These are phyloP conservation scores for Syngnathus rostellatus DNA, from an alignment of 2,797 vertebrate species.

Conservation along the genomic window DNA sequence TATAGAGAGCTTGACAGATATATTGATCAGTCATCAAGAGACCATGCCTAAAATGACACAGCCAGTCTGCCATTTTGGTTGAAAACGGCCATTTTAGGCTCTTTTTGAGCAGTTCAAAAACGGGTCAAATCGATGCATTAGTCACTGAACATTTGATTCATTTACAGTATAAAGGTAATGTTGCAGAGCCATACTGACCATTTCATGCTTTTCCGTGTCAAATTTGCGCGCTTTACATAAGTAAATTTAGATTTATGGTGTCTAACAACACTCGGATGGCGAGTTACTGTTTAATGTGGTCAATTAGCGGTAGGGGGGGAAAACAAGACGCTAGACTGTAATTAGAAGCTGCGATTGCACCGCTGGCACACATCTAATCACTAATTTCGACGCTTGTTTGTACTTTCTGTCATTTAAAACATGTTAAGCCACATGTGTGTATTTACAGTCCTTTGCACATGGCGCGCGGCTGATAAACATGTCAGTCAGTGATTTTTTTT, in stretches of 20 bases:
- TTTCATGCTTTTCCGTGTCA: constrained; percentile 26
- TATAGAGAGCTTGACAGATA: neutral
- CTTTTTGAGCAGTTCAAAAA: neutral
- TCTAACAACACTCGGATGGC: constrained; percentile 32
- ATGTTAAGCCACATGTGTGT: constrained; percentile 16
- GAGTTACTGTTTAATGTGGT: constrained; percentile 53
- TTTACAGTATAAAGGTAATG: constrained; percentile 46
- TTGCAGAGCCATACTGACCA: constrained; percentile 26
- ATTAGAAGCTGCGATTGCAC: constrained; percentile 57
- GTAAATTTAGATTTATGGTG: constrained; percentile 7
- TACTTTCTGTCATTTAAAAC: constrained; percentile 45
- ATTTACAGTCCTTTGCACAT: constrained; percentile 11
- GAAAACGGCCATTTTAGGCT: neutral
- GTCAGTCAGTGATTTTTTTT: constrained; percentile 16
- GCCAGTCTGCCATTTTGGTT: neutral
- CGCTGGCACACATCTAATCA: constrained; percentile 55
- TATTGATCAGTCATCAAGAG: neutral
- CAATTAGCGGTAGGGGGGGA: constrained; percentile 50
- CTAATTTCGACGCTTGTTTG: constrained; percentile 47
- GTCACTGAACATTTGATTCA: constrained; percentile 29
- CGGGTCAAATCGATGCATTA: neutral
- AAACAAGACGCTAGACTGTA: constrained; percentile 41
- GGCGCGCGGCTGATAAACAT: constrained; percentile 33
- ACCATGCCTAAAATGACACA: neutral
- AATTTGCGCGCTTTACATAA: constrained; percentile 29